Evolutionary conservation across 2,113 vertebrate genomes (phyloP).

Genomic region (Ifrita kowaldi): DNA sequence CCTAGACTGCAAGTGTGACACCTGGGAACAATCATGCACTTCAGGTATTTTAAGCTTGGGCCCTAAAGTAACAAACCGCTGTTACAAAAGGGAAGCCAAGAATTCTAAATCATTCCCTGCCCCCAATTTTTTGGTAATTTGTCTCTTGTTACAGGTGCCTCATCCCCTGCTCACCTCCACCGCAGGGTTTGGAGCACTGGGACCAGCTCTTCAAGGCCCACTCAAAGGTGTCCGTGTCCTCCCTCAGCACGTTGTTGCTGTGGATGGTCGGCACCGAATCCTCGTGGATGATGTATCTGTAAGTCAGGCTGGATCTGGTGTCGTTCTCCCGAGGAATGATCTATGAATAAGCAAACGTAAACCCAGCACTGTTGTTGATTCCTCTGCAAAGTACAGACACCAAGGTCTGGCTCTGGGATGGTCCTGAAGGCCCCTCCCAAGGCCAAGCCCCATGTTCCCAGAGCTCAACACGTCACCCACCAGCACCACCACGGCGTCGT

Average conservation of each 20-base stretch:
- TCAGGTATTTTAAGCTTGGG: neutral
- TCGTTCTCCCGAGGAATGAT: conserved; percentile 93
- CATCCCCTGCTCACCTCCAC: conserved; percentile 79
- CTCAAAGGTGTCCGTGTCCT: conserved; percentile 86
- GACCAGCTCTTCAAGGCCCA: conserved; percentile 99
- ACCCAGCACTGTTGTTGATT: neutral
- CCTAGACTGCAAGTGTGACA: neutral
- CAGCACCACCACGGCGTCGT: conserved; percentile 89
- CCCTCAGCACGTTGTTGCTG: conserved; percentile 95
- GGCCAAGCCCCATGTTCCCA: neutral
- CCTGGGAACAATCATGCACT: neutral
- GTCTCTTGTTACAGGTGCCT: neutral
- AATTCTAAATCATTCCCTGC: neutral
- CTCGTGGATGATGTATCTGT: conserved; percentile 95
- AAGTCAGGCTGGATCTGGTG: conserved; percentile 88
- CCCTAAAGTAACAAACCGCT: neutral
- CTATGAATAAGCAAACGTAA: conserved; percentile 55
- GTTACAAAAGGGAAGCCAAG: neutral
- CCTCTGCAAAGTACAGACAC: neutral
- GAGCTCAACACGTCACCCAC: conserved; percentile 55
- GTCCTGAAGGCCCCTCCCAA: neutral
- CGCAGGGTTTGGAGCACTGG: conserved; percentile 89
- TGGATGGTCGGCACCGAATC: conserved; percentile 88
- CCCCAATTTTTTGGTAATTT: rapidly evolving
- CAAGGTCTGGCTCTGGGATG: neutral